Evolutionary conservation across 2,797 vertebrate species (phyloP), one percentile per base, ranked within the genome.

Genomic region (Sebastes reedi): DNA sequence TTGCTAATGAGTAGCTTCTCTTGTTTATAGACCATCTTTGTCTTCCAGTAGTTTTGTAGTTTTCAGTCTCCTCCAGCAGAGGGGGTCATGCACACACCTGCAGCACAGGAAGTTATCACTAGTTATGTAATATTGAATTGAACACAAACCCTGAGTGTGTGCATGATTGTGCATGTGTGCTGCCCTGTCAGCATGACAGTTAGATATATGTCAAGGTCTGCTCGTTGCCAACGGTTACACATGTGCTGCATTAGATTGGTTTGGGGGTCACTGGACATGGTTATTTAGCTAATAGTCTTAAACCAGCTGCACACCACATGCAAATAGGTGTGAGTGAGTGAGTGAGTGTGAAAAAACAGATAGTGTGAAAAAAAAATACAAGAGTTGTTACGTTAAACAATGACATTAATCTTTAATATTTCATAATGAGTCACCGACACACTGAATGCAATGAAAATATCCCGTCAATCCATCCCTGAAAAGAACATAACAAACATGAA

Each of bases 11-110:
- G 84, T 71, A 66, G 4, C 7, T 54, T 18, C 3, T 81, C 60
- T 1, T 13, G 0, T 13, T 1, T 4, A 11, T 20, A 42, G 1
- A 42, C 0, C 0, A 66, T 85, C 42, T 89, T 82, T 80, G 67
- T 11, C 10, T 1, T 34, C 1, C 14, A 11, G 6, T 34, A 24
- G 25, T 24, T 2, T 8, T 87, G 84, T 16, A 79, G 9, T 58
- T 2, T n/a, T 13, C 4, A 6, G 0, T 30, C 39, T 50, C 4
- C 8, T 61, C 87, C 90, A 75, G 8, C 76, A 93, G 91, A 86
- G 81, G 77, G 87, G 1, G 87, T 36, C 61, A 30, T 1, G 1
- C 25, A 10, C 72, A 67, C 0, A 39, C 20, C 1, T 6, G 68
- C 60, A 72, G n/a, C 2, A 12, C 46, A 34, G 5, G 0, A 1